Conservation (phyloP, 2,888 invertebrate genomes). For the Acrobasis suavella region DNA sequence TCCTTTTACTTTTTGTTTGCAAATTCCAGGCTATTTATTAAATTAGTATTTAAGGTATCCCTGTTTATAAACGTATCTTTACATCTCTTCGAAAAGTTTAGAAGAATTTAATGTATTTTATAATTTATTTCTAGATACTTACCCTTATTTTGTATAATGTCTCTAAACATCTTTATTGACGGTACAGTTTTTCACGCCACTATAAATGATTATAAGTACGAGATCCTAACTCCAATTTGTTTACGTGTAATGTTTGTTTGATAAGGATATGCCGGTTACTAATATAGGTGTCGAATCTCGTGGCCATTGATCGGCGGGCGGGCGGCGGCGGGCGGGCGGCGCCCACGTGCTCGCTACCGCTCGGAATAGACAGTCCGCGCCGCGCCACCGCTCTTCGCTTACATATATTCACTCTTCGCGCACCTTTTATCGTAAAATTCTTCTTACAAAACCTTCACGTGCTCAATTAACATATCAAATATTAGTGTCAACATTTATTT, state of each 20-base stretch:
- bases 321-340: slow-evolving; percentile 56
- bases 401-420: slow-evolving; percentile 48
- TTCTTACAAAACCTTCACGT: neutral
- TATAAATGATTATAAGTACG: too few species aligned
- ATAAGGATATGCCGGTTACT: slow-evolving; percentile 30
- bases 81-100: too few species aligned
- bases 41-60: too few species aligned
- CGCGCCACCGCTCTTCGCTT: slow-evolving; percentile 56
- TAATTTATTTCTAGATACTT: too few species aligned
- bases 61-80: too few species aligned
- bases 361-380: slow-evolving; percentile 77
- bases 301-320: slow-evolving; percentile 74
- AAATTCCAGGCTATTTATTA: neutral
- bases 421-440: slow-evolving; percentile 33
- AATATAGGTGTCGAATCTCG: slow-evolving; percentile 63
- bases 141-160: too few species aligned
- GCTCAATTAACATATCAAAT: slow-evolving; percentile 18
- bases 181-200: too few species aligned
- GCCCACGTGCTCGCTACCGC: slow-evolving; percentile 75
- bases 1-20: neutral
- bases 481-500: neutral
- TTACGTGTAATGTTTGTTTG: neutral
- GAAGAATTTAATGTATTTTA: too few species aligned
- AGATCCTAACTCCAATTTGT: neutral
- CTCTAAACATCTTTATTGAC: too few species aligned